A percentile compares a stretch with the other conserved stretches of the same genome.
phyloP scores from a whole-genome alignment of 2,113 vertebrate species.

The Burhinus bistriatus region DNA sequence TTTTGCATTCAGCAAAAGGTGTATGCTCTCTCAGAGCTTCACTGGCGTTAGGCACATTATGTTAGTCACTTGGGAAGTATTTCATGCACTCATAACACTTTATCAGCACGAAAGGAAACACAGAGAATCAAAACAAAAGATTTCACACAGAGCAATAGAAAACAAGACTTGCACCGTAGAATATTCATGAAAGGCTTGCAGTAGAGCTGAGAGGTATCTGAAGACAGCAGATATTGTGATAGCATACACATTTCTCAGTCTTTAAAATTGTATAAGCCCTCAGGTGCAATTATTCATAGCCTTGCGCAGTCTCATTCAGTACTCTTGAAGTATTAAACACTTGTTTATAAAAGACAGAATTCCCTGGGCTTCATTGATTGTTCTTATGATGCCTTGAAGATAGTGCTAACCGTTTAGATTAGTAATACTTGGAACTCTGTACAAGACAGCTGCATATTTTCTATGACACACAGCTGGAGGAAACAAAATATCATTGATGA shows the following conservation, averaged over 20 bases:
- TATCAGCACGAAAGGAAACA: constrained; percentile 2
- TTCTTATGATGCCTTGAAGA: constrained; percentile 31
- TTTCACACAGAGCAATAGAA: constrained; percentile 10
- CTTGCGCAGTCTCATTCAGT: not conserved
- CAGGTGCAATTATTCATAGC: constrained; percentile 13
- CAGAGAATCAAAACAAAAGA: constrained; percentile 43
- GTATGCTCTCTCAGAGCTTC: not conserved
- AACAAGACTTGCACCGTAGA: not conserved
- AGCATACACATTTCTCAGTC: not conserved
- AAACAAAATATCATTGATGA: constrained; percentile 52
- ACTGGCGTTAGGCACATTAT: not conserved
- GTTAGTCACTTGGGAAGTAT: constrained; percentile 36
- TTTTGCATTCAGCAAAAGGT: constrained; percentile 1
- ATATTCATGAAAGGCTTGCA: constrained; percentile 34
- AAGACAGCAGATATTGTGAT: not conserved
- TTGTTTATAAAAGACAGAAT: constrained; percentile 49
- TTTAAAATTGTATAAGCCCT: constrained; percentile 23
- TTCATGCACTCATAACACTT: constrained; percentile 24
- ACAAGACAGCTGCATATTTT: constrained; percentile 33
- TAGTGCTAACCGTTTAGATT: constrained; percentile 29
- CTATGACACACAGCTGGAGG: constrained; percentile 34
- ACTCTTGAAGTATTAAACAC: constrained; percentile 12
- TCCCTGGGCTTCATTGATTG: constrained; percentile 4
- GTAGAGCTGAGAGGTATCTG: not conserved
- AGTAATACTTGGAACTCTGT: not conserved